Base-by-base conservation (phyloP, 2,113 vertebrate genomes). In the Thomomys bottae region DNA sequence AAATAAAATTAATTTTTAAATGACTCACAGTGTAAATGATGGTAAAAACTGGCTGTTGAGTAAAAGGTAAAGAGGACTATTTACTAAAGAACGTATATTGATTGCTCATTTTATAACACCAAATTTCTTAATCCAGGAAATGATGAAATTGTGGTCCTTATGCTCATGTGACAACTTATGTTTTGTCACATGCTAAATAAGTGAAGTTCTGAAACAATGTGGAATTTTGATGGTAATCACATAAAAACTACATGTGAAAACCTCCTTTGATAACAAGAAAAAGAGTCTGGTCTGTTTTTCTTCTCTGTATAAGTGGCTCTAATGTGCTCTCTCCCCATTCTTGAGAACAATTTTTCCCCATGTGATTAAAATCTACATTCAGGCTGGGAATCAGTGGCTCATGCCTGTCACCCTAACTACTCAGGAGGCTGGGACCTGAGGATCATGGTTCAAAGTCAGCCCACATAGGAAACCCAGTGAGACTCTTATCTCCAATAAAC, bases 111-210 rank as follows among this genome's bases (percentile, higher is more conserved):
- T 91, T 59, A 49, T 20, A n/a, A 42, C 30, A 72, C 8, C 30
- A 49, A 87, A 38, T 32, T 83, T 83, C 66, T 88, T 91, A 38
- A 82, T 91, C 84, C 36, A 86, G 84, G n/a, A 57, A 24, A 68
- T 24, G 32, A 18, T 20, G 61, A 54, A 45, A 80, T 26, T 59
- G 10, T 4, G 67, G 6, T 10, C 12, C 40, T 42, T 30, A 81
- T n/a, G 15, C 49, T 84, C 15, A 87, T 1, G 70, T 54, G 36
- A 78, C 54, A 88, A 63, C 2, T 75, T 86, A n/a, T n/a, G 23
- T 64, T 87, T 82, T 82, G 4, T 8, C 84, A 34, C 63, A 40
- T 73, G 38, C 8, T 70, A 49, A 67, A 75, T 88, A 68, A 86
- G 18, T 32, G 30, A 87, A 93, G 26, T 15, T n/a, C 34, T 14